phyloP scores from a whole-genome alignment of 2,888 invertebrate genomes.

The Ormia ochracea region DNA sequence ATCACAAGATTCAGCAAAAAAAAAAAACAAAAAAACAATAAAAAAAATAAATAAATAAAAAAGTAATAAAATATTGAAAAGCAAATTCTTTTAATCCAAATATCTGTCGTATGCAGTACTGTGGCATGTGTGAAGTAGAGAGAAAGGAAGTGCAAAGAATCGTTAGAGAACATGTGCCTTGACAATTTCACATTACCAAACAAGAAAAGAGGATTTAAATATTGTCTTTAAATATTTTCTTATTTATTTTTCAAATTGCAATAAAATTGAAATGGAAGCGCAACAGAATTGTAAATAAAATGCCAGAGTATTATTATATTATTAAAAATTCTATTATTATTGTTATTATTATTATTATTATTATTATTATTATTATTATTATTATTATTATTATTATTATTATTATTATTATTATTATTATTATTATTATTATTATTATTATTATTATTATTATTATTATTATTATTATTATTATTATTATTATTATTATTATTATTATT shows the following conservation, averaged over 20 bases:
- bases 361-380: no score
- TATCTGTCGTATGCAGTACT: slow-evolving; percentile 30
- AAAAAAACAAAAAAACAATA: no score
- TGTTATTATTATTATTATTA: no score
- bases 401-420: no score
- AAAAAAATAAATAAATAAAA: no score
- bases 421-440: no score
- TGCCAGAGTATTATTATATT: background rate
- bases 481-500: no score
- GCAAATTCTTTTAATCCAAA: slow-evolving; percentile 36
- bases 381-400: no score
- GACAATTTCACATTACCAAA: slow-evolving; percentile 27
- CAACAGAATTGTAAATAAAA: background rate
- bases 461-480: no score
- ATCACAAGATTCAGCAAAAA: slow-evolving; percentile 12
- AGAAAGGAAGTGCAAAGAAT: background rate
- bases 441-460: no score
- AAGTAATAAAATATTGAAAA: slow-evolving; percentile 22
- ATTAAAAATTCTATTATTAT: slow-evolving; percentile 10
- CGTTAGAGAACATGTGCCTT: slow-evolving; percentile 34
- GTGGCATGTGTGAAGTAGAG: slow-evolving; percentile 3
- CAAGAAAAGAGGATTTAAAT: slow-evolving; percentile 20
- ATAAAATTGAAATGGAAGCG: background rate
- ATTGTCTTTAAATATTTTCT: background rate
- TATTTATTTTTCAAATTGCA: background rate